phyloP scores from a whole-genome alignment of 1,140 invertebrate genomes.

The Pectinophora gossypiella region DNA sequence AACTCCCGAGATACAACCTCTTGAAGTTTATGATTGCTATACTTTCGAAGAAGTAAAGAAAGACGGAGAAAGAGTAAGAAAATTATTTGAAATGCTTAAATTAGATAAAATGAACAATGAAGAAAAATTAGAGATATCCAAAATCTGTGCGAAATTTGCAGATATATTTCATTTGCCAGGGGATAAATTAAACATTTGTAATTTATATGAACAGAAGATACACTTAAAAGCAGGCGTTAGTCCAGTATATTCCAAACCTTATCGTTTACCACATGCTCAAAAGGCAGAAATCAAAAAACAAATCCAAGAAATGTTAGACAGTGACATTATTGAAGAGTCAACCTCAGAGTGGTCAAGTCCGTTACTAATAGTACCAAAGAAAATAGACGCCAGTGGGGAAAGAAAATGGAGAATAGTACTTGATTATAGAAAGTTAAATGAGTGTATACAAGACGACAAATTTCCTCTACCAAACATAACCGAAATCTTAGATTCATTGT shows the following conservation, averaged over 20 bases:
- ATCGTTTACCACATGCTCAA: slow-evolving; percentile 6
- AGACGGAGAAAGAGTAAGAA: too few relatives aligned
- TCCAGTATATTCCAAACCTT: not conserved
- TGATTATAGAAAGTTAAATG: slow-evolving; percentile 8
- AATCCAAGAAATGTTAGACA: slow-evolving; percentile 16
- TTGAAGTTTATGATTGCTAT: too few relatives aligned
- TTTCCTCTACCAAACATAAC: slow-evolving; percentile 9
- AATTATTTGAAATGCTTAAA: too few relatives aligned
- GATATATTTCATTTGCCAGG: slow-evolving; percentile 3
- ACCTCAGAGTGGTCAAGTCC: slow-evolving; percentile 10
- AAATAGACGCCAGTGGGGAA: not conserved
- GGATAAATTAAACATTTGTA: not conserved
- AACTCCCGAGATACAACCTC: too few relatives aligned
- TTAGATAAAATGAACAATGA: too few relatives aligned
- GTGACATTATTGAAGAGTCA: slow-evolving; percentile 30
- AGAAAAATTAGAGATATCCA: not conserved
- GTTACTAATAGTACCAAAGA: slow-evolving; percentile 8
- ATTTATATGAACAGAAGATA: not conserved
- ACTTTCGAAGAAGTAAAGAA: too few relatives aligned
- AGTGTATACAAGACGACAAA: slow-evolving; percentile 4
- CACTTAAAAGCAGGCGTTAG: not conserved
- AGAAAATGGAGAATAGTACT: slow-evolving; percentile 6
- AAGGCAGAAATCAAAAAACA: slow-evolving; percentile 14
- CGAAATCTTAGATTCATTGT: slow-evolving; percentile 6
- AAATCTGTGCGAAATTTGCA: not conserved